A percentile compares a stretch with the other conserved stretches of the same genome.
Evolutionary conservation across 2,797 vertebrate genomes (phyloP).

Genomic region (Emys orbicularis): DNA sequence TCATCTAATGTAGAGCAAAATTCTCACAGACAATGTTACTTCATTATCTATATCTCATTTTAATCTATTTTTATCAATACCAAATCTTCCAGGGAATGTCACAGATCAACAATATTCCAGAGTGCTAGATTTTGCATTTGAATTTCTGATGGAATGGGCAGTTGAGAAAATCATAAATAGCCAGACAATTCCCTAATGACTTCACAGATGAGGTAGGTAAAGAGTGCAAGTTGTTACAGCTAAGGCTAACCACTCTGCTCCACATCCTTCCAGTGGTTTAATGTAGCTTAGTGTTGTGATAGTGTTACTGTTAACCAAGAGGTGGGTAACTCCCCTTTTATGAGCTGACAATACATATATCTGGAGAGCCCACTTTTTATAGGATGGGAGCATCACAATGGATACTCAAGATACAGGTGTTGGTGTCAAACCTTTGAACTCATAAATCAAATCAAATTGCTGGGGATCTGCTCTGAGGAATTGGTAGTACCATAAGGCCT

Average conservation of each 20-base stretch:
- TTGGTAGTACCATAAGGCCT: not conserved
- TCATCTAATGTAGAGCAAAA: not conserved
- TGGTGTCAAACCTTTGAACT: not conserved
- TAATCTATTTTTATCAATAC: conserved; percentile 25
- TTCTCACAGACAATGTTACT: not conserved
- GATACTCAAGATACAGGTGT: not conserved
- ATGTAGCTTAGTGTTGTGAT: rapidly evolving
- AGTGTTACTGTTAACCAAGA: not conserved
- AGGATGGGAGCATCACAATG: not conserved
- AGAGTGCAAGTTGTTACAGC: not conserved
- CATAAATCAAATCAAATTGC: not conserved
- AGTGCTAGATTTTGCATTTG: not conserved
- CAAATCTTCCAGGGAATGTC: conserved; percentile 6
- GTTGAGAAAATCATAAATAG: not conserved
- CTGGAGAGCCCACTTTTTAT: not conserved
- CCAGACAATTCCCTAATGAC: not conserved
- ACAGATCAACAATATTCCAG: conserved; percentile 1
- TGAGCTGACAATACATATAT: not conserved
- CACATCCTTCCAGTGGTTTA: not conserved
- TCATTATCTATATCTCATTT: not conserved
- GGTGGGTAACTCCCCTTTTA: not conserved
- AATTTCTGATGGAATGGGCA: conserved; percentile 7
- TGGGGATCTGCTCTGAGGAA: not conserved
- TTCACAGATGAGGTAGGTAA: not conserved
- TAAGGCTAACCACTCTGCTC: not conserved